A percentile compares a stretch with the other conserved stretches of the same genome.
Evolutionary conservation across 1,140 invertebrate genomes (phyloP).

Genomic region (Pararge aegeria): DNA sequence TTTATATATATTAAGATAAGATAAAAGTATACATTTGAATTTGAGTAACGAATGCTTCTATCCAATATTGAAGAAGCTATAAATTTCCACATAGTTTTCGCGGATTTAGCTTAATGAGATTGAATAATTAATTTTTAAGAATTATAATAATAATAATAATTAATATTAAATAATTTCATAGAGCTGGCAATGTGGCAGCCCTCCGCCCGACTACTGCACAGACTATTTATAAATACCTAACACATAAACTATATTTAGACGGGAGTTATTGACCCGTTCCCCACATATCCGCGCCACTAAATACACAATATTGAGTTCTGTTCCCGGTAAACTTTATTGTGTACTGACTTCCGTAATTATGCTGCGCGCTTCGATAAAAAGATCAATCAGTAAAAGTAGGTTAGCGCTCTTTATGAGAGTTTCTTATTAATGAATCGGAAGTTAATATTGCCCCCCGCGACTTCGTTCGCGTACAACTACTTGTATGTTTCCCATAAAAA

Average conservation of each 20-base stretch:
- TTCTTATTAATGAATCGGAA: background rate
- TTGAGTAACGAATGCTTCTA: no score
- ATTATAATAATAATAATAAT: no score
- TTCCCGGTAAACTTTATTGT: constrained; percentile 8
- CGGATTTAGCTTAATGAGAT: no score
- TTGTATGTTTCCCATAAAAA: no score
- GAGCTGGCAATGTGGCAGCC: constrained; percentile 14
- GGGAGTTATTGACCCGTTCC: constrained; percentile 32
- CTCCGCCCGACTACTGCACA: constrained; percentile 9
- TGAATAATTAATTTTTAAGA: no score
- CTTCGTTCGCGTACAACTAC: no score
- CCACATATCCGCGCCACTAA: constrained; percentile 6
- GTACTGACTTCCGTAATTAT: background rate
- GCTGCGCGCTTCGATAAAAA: background rate
- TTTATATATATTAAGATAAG: no score
- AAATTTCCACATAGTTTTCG: no score
- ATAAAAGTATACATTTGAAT: no score
- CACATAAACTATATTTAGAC: constrained; percentile 36
- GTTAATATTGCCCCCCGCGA: background rate
- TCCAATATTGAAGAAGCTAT: no score
- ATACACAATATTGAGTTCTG: constrained; percentile 14
- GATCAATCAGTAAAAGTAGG: background rate
- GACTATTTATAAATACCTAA: constrained; percentile 32
- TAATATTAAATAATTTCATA: background rate
- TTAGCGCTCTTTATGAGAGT: background rate